phyloP scores from a whole-genome alignment of 2,797 vertebrate species.

The Poecilia gillii region DNA sequence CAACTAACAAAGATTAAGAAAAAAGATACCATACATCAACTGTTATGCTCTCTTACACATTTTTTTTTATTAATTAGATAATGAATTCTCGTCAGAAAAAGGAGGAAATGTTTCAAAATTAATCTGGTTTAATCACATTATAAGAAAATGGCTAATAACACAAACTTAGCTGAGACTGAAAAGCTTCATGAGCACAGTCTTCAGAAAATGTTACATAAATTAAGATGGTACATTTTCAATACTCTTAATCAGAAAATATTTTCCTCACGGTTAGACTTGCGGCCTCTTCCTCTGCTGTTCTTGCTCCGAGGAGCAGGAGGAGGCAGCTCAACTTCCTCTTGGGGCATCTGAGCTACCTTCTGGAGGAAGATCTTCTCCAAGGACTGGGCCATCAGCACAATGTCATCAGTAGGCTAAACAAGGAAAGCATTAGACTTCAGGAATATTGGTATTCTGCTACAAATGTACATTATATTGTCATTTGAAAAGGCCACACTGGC shows the following conservation, averaged over 20 bases:
- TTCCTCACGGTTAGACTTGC: constrained; percentile 79
- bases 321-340: constrained; percentile 90
- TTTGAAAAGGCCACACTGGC: background rate
- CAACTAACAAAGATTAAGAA: background rate
- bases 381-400: constrained; percentile 95
- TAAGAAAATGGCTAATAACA: background rate
- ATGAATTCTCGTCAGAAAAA: background rate
- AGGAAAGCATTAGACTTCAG: background rate
- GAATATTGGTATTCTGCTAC: background rate
- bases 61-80: background rate
- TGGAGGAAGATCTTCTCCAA: constrained; percentile 94
- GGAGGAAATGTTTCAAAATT: background rate
- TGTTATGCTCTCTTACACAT: background rate
- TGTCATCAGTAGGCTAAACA: constrained; percentile 89
- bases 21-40: background rate
- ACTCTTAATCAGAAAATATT: background rate
- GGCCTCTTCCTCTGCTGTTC: constrained; percentile 83
- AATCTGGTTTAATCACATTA: background rate
- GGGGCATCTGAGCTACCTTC: constrained; percentile 94
- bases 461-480: background rate
- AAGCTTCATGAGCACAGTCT: background rate
- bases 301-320: constrained; percentile 86
- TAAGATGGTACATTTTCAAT: background rate
- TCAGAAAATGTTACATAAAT: background rate
- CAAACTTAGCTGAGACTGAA: background rate